These are phyloP conservation scores for Liparis tanakae DNA, from an alignment of 2,797 vertebrate genomes.

Conservation along the genomic window DNA sequence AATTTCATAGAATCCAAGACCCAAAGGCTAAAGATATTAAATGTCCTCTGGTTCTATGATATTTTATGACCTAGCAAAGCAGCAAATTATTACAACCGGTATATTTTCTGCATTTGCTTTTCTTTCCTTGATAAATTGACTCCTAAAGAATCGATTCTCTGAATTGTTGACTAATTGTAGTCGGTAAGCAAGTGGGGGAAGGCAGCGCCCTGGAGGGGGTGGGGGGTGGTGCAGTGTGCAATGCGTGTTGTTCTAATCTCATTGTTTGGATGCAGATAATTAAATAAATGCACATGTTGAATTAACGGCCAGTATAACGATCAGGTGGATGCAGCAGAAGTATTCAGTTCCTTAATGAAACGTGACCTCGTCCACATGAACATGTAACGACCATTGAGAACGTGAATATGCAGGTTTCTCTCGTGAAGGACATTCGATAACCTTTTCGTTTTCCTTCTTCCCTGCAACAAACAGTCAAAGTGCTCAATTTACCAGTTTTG, in stretches of 20 bases:
- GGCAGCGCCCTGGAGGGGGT: not conserved
- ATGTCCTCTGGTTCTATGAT: not conserved
- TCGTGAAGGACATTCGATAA: slow-evolving; percentile 22
- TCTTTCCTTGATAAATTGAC: not conserved
- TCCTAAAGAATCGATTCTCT: not conserved
- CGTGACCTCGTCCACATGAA: not conserved
- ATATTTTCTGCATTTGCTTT: not conserved
- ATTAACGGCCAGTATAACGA: not conserved
- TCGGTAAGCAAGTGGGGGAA: not conserved
- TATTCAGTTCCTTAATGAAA: not conserved
- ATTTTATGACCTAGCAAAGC: not conserved
- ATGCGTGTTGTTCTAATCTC: not conserved
- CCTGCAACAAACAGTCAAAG: slow-evolving; percentile 16
- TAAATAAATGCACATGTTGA: not conserved
- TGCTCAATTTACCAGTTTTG: slow-evolving; percentile 40
- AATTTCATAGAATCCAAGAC: not conserved
- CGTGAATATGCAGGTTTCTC: not conserved
- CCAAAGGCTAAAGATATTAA: not conserved
- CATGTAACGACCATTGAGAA: not conserved
- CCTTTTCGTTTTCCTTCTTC: not conserved
- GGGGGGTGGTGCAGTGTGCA: slow-evolving; percentile 3
- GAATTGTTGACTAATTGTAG: slow-evolving; percentile 4
- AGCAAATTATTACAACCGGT: not conserved
- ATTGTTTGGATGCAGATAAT: not conserved
- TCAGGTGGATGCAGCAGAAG: not conserved